A percentile compares a stretch with the other conserved stretches of the same genome.
Evolutionary conservation across 1,140 invertebrate genomes (phyloP).

Genomic region (Caenorhabditis briggsae): DNA sequence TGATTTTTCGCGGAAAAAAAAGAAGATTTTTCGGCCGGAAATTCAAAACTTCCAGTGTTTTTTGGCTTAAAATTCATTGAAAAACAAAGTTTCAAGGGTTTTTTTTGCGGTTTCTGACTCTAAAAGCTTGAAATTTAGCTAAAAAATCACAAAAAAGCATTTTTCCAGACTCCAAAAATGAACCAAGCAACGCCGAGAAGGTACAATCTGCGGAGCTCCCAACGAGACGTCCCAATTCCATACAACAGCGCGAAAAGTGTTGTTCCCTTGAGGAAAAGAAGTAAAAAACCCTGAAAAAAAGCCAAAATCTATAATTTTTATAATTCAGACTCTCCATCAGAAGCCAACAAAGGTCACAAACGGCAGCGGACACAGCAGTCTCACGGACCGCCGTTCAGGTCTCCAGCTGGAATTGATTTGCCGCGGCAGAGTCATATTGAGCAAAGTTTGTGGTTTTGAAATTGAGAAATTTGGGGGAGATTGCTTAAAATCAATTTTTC

Average conservation of each 20-base stretch:
- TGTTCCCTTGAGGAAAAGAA: constrained; percentile 22
- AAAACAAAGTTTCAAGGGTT: too few relatives aligned
- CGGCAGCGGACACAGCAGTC: constrained; percentile 23
- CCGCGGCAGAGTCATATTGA: not conserved
- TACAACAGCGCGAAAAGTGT: not conserved
- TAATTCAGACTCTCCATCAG: not conserved
- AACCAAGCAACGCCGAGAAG: constrained; percentile 11
- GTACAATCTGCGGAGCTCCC: constrained; percentile 17
- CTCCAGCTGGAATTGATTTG: not conserved
- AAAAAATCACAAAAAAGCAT: too few relatives aligned
- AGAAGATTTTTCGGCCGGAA: too few relatives aligned
- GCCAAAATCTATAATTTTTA: not conserved
- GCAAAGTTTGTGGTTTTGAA: too few relatives aligned
- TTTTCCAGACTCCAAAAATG: not conserved
- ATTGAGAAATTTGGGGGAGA: too few relatives aligned
- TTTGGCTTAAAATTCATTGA: too few relatives aligned
- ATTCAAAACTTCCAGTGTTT: too few relatives aligned
- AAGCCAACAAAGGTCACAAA: not conserved
- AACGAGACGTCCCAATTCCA: not conserved
- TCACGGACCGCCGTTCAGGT: not conserved
- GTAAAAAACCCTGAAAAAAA: not conserved
- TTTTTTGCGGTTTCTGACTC: too few relatives aligned
- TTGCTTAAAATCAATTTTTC: too few relatives aligned
- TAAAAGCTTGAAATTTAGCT: not conserved
- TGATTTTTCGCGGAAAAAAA: too few relatives aligned